phyloP scores from a whole-genome alignment of 1,140 invertebrate genomes.

The Neodiprion fabricii region DNA sequence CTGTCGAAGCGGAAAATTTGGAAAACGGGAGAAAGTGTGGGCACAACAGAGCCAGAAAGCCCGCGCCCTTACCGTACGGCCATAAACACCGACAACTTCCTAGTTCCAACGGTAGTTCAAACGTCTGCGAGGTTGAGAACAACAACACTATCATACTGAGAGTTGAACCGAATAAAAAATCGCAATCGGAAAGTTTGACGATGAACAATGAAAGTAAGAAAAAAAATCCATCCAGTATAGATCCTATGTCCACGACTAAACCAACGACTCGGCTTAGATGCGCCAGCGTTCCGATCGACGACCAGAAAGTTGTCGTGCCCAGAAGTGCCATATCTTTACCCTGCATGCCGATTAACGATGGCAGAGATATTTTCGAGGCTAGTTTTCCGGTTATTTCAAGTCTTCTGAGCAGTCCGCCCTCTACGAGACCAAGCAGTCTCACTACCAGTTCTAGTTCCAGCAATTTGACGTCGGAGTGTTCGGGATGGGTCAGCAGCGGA shows the following conservation, averaged over 20 bases:
- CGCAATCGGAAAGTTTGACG: not conserved
- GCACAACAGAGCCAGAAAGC: slow-evolving; percentile 41
- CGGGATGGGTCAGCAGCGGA: slow-evolving; percentile 77
- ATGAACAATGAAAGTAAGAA: not conserved
- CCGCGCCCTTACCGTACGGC: slow-evolving; percentile 47
- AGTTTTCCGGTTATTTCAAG: slow-evolving; percentile 44
- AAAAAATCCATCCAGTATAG: not conserved
- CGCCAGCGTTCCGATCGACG: slow-evolving; percentile 56
- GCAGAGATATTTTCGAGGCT: slow-evolving; percentile 41
- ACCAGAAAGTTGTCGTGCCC: slow-evolving; percentile 51
- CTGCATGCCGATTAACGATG: slow-evolving; percentile 57
- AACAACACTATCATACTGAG: slow-evolving; percentile 56
- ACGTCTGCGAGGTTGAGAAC: slow-evolving; percentile 52
- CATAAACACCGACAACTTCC: slow-evolving; percentile 36
- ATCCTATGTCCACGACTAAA: slow-evolving; percentile 14
- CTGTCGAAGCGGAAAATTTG: slow-evolving; percentile 45
- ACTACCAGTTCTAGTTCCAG: slow-evolving; percentile 68
- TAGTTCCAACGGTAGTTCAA: slow-evolving; percentile 25
- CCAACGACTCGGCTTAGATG: slow-evolving; percentile 52
- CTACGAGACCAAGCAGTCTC: slow-evolving; percentile 53
- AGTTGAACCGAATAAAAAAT: slow-evolving; percentile 42
- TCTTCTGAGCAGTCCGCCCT: slow-evolving; percentile 49
- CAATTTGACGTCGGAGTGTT: slow-evolving; percentile 75
- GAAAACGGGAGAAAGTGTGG: slow-evolving; percentile 37
- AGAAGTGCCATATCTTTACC: slow-evolving; percentile 57